Conservation (phyloP, 2,888 invertebrate species). For the Rhamnusium bicolor region DNA sequence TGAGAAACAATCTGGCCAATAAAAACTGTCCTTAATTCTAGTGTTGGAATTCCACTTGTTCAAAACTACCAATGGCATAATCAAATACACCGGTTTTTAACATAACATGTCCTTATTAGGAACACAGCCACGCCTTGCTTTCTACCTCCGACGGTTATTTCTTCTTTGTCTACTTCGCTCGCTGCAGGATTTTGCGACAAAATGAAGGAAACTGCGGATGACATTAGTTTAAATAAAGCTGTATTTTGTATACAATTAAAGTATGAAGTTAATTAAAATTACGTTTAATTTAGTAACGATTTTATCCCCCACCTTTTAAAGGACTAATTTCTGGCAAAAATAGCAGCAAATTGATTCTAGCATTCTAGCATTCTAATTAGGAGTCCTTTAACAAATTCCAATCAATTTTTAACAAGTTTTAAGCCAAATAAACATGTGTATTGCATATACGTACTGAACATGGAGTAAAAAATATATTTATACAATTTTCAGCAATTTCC, state of each 20-base stretch:
- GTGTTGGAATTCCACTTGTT: slow-evolving; percentile 44
- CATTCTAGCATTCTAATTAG: too few relatives aligned
- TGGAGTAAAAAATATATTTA: too few relatives aligned
- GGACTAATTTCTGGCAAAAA: too few relatives aligned
- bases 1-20: not conserved
- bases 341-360: too few relatives aligned
- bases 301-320: not conserved
- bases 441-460: too few relatives aligned
- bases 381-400: too few relatives aligned
- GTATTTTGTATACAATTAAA: not conserved
- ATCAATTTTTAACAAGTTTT: too few relatives aligned
- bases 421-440: too few relatives aligned
- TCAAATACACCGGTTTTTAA: slow-evolving; percentile 54
- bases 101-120: slow-evolving; percentile 50
- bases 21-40: slow-evolving; percentile 23
- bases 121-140: slow-evolving; percentile 61
- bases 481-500: too few relatives aligned
- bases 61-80: slow-evolving; percentile 50
- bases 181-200: slow-evolving; percentile 54
- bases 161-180: slow-evolving; percentile 67
- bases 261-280: not conserved
- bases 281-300: not conserved
- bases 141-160: slow-evolving; percentile 29
- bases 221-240: not conserved
- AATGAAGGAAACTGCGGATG: slow-evolving; percentile 18